Percentiles rank a stretch among this genome's conserved stretches.
phyloP scores from a whole-genome alignment of 2,797 vertebrate genomes.

The Smutsia gigantea region DNA sequence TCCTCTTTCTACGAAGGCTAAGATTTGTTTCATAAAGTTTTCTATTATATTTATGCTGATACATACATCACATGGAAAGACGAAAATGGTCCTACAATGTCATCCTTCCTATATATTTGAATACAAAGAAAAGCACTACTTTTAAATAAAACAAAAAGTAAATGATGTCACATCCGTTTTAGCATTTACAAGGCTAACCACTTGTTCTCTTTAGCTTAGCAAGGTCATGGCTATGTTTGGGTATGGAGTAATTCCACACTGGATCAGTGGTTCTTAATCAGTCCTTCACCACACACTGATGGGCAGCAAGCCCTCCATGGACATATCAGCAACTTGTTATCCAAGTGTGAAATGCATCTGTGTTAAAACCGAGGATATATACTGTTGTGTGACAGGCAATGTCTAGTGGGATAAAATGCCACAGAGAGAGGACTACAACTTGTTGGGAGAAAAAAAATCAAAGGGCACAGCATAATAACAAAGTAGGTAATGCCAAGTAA shows the following conservation, averaged over 20 bases:
- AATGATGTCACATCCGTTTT: neutral
- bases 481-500: neutral
- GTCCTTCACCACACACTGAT: neutral
- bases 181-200: neutral
- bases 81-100: slow-evolving; percentile 4
- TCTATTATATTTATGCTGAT: slow-evolving; percentile 8
- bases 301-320: neutral
- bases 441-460: neutral
- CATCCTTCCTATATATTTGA: slow-evolving; percentile 35
- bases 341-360: neutral
- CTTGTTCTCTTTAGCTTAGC: neutral
- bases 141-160: slow-evolving; percentile 39
- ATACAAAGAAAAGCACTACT: slow-evolving; percentile 14
- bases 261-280: neutral
- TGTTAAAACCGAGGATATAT: neutral
- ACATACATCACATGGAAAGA: neutral
- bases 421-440: neutral
- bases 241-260: neutral
- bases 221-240: neutral
- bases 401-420: neutral
- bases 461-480: neutral
- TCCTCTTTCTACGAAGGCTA: slow-evolving; percentile 18
- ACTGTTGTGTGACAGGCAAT: neutral
- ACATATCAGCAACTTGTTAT: neutral
- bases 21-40: slow-evolving; percentile 47